These are phyloP conservation scores for Acanthornis magna DNA, from an alignment of 2,797 vertebrate genomes.

Conservation along the genomic window DNA sequence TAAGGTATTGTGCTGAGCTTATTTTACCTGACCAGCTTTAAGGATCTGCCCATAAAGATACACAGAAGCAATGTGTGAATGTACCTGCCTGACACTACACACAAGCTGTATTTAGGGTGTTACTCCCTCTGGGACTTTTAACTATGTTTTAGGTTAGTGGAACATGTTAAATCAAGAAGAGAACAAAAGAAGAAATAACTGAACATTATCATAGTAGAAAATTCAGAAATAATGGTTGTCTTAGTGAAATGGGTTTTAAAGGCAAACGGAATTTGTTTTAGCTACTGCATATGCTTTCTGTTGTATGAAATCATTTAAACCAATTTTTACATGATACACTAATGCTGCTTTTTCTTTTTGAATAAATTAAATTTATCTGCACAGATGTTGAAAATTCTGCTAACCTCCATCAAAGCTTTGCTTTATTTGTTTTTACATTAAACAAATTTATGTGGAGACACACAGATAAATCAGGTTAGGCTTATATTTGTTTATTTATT, in stretches of 20 bases:
- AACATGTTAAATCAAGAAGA: neutral
- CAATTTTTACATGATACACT: constrained; percentile 32
- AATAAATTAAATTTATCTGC: constrained; percentile 74
- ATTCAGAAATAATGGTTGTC: neutral
- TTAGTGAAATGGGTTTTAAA: constrained; percentile 33
- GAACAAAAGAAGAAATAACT: neutral
- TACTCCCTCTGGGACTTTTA: neutral
- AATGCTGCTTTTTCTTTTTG: constrained; percentile 34
- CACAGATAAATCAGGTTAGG: constrained; percentile 56
- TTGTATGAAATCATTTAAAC: constrained; percentile 57
- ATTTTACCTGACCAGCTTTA: neutral
- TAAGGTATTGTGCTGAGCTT: neutral
- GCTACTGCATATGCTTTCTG: constrained; percentile 22
- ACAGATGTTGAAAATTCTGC: constrained; percentile 70
- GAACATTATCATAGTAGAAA: neutral
- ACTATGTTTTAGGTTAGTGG: neutral
- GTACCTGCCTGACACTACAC: neutral
- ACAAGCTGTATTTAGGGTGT: neutral
- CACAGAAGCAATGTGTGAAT: neutral
- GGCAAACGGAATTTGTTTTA: constrained; percentile 13
- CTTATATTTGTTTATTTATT: constrained; percentile 52
- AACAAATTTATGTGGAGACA: constrained; percentile 61
- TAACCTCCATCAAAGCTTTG: constrained; percentile 58
- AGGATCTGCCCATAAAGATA: neutral
- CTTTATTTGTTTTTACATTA: constrained; percentile 69